Conservation (phyloP, 2,113 vertebrate genomes). For the Tinamus guttatus region DNA sequence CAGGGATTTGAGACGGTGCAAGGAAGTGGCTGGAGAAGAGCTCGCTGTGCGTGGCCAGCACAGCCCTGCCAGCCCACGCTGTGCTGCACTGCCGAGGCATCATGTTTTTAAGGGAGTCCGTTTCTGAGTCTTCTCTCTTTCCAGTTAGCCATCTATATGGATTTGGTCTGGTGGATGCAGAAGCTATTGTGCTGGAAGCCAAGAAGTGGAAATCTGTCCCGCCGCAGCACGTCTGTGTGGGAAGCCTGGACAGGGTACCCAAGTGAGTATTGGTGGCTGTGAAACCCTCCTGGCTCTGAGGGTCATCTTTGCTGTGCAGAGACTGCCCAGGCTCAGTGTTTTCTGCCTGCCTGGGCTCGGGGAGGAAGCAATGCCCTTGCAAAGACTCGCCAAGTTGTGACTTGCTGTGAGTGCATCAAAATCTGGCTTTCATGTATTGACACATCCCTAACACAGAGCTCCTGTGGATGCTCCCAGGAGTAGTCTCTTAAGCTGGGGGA, state of each 20-base stretch:
- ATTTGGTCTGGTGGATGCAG: conserved; percentile 94
- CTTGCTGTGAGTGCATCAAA: not conserved
- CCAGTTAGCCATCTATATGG: conserved; percentile 95
- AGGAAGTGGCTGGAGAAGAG: not conserved
- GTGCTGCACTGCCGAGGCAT: not conserved
- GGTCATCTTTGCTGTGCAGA: not conserved
- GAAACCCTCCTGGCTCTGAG: not conserved
- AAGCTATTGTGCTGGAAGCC: conserved; percentile 89
- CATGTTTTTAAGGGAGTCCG: not conserved
- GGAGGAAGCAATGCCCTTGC: not conserved
- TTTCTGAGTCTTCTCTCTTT: conserved; percentile 78
- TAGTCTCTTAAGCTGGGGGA: too few relatives aligned
- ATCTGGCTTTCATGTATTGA: not conserved
- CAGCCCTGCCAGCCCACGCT: too few relatives aligned
- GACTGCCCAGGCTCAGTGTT: not conserved
- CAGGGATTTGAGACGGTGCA: not conserved
- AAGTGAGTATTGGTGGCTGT: conserved; percentile 79
- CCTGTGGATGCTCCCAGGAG: too few relatives aligned
- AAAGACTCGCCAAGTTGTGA: not conserved
- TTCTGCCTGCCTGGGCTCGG: not conserved
- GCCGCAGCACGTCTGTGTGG: conserved; percentile 84
- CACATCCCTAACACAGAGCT: not conserved
- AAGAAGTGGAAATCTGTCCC: conserved; percentile 88
- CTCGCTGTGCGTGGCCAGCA: not conserved
- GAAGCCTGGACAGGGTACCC: conserved; percentile 78